phyloP scores from a whole-genome alignment of 1,140 invertebrate genomes.

The Linepithema humile region DNA sequence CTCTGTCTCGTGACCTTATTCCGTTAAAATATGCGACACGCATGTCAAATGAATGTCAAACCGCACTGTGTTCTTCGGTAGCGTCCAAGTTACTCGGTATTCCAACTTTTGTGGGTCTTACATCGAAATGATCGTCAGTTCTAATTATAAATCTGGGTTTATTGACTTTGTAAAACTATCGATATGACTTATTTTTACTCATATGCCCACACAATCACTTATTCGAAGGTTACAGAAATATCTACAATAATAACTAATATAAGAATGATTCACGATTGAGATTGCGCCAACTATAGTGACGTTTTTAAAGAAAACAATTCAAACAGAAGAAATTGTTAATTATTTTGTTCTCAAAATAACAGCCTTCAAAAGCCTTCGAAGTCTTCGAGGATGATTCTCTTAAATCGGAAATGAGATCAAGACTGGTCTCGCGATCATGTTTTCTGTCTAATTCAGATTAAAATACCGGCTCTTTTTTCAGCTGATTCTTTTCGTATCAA shows the following conservation, averaged over 20 bases:
- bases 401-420: neutral
- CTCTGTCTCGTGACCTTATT: conserved; percentile 79
- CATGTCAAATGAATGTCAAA: conserved; percentile 74
- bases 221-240: neutral
- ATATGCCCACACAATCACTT: neutral
- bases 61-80: conserved; percentile 23
- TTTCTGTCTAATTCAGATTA: neutral
- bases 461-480: neutral
- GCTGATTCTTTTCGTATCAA: neutral
- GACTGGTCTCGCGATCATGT: conserved; percentile 52
- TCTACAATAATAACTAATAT: neutral
- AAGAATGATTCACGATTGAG: neutral
- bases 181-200: neutral
- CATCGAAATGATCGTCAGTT: neutral
- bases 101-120: neutral
- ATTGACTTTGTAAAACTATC: neutral
- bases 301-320: neutral
- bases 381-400: neutral
- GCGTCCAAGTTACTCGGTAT: neutral
- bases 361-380: neutral
- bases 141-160: neutral
- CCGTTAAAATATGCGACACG: conserved; percentile 78
- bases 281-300: neutral
- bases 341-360: neutral
- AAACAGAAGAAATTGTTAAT: neutral